Evolutionary conservation across 2,797 vertebrate species (phyloP).

Genomic region (Sebastes steindachneri): DNA sequence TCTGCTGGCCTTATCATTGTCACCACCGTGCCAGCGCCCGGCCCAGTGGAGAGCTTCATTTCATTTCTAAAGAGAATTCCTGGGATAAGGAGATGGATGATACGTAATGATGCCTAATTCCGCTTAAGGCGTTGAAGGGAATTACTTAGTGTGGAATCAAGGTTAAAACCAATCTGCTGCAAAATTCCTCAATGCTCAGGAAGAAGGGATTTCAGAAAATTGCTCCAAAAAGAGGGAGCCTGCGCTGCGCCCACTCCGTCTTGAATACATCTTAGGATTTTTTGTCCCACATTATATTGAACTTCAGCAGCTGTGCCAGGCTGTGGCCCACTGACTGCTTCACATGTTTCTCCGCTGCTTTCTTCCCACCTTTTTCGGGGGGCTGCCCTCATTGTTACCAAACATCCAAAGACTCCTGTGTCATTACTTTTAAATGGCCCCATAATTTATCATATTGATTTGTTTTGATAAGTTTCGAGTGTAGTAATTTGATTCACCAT

Average conservation of each 20-base stretch:
- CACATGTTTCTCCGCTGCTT: conserved; percentile 9
- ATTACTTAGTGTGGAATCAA: conserved; percentile 83
- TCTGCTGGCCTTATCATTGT: conserved; percentile 72
- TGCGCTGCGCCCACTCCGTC: conserved; percentile 31
- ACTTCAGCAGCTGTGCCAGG: conserved; percentile 32
- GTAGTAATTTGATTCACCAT: conserved; percentile 45
- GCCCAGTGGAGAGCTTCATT: conserved; percentile 71
- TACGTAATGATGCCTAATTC: conserved; percentile 84
- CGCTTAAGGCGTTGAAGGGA: conserved; percentile 78
- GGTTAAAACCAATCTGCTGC: conserved; percentile 81
- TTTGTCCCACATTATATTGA: conserved; percentile 51
- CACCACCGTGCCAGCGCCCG: conserved; percentile 52
- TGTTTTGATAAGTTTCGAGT: conserved; percentile 52
- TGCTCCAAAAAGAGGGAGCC: conserved; percentile 47
- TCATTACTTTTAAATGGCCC: conserved; percentile 39
- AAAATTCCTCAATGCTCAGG: conserved; percentile 68
- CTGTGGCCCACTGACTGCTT: conserved; percentile 33
- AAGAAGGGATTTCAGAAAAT: conserved; percentile 73
- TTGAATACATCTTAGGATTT: conserved; percentile 60
- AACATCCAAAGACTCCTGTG: conserved; percentile 22
- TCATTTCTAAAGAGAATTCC: conserved; percentile 78
- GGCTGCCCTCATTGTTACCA: conserved; percentile 22
- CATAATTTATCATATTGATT: conserved; percentile 47
- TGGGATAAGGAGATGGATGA: conserved; percentile 80
- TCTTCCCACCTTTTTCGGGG: not conserved